phyloP scores from a whole-genome alignment of 2,113 vertebrate genomes.

The Rhinopomastus cyanomelas region DNA sequence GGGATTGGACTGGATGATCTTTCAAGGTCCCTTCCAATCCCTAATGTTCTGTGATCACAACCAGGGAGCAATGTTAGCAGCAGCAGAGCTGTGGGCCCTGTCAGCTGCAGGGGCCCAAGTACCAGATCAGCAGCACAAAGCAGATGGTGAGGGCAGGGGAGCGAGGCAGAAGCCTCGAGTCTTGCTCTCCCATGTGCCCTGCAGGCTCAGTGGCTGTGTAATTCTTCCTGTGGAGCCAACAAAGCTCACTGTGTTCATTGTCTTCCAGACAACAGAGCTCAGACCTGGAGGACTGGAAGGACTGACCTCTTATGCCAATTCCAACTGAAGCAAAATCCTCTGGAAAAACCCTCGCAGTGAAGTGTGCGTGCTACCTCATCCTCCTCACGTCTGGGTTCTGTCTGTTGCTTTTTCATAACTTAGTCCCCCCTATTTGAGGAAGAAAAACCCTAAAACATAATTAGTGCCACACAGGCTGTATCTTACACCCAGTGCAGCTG shows the following conservation, averaged over 20 bases:
- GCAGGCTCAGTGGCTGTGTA: slow-evolving; percentile 36
- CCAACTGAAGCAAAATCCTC: background rate
- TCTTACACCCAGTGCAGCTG: background rate
- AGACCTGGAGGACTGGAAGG: slow-evolving; percentile 4
- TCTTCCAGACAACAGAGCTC: slow-evolving; percentile 6
- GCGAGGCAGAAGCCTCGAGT: background rate
- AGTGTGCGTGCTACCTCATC: background rate
- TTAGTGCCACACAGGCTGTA: background rate
- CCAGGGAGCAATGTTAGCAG: background rate
- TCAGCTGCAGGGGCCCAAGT: background rate
- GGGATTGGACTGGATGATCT: no score
- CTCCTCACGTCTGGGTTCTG: background rate
- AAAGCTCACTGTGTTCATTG: slow-evolving; percentile 13
- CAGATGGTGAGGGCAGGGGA: slow-evolving; percentile 57
- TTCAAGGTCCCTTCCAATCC: no score
- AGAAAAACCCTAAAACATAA: background rate
- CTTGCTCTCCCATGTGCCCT: slow-evolving; percentile 36
- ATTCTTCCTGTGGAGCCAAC: slow-evolving; percentile 18
- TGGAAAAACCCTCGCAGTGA: background rate
- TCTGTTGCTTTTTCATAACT: background rate
- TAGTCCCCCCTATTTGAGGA: background rate
- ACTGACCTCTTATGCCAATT: background rate
- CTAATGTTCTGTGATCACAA: no score
- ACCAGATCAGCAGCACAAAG: background rate
- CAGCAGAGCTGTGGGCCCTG: background rate